Percentiles rank a stretch among this genome's conserved stretches.
phyloP scores from a whole-genome alignment of 2,888 invertebrate genomes.

The Drosophila mulleri region DNA sequence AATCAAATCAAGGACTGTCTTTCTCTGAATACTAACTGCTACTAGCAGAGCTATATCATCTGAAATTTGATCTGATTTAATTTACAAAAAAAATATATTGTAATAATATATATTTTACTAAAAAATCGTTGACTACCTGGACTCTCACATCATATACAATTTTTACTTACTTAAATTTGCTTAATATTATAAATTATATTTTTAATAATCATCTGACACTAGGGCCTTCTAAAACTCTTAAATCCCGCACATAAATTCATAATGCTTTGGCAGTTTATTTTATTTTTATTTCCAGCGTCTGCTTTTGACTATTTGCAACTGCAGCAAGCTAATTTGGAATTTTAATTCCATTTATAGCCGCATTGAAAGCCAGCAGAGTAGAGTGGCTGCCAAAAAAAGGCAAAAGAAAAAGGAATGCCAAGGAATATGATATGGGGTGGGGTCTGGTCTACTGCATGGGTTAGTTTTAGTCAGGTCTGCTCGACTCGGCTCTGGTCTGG shows the following conservation, averaged over 20 bases:
- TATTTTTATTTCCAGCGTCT: background rate
- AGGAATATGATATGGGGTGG: constrained; percentile 29
- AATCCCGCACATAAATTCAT: constrained; percentile 24
- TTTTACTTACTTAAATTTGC: too few relatives aligned
- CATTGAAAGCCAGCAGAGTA: constrained; percentile 53
- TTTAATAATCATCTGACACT: background rate
- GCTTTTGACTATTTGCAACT: constrained; percentile 43
- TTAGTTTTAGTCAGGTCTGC: constrained; percentile 4
- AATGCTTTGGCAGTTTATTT: background rate
- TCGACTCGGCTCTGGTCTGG: constrained; percentile 6
- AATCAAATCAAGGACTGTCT: too few relatives aligned
- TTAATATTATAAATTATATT: background rate
- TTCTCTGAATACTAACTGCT: too few relatives aligned
- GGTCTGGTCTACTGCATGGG: background rate
- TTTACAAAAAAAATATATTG: too few relatives aligned
- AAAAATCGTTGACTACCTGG: too few relatives aligned
- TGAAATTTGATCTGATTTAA: too few relatives aligned
- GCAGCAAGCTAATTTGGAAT: constrained; percentile 72
- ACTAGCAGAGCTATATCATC: too few relatives aligned
- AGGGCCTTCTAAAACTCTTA: background rate
- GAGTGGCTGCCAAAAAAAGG: constrained; percentile 55
- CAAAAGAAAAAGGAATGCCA: constrained; percentile 2
- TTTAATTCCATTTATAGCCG: constrained; percentile 79
- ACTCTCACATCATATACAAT: too few relatives aligned
- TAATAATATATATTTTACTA: too few relatives aligned